Base-by-base conservation (phyloP, 2,888 invertebrate species). In the Dicyrtomina minuta region DNA sequence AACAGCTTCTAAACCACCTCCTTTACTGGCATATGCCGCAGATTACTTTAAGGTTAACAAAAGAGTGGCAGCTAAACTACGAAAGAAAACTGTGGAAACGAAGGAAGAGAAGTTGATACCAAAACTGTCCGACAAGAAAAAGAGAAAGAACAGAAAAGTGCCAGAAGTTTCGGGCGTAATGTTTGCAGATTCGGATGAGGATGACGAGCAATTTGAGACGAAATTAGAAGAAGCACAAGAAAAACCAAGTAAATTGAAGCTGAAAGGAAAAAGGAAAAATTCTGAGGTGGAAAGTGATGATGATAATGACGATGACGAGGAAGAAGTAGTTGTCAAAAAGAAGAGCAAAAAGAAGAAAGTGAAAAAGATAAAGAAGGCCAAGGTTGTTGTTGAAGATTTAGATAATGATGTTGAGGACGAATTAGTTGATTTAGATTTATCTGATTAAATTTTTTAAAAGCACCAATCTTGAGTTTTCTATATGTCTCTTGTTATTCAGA, bases 361-460 rank as follows among this genome's bases (percentile, higher is more conserved):
- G 20, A 56, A 64, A 56, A 71, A 69, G 58, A 74, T 70, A 27
- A 73, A 68, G 65, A 60, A 68, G 66, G n/a, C 39, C 6, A 67
- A 72, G 46, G 46, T 24, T 44, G 17, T 26, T 27, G 15, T 26
- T n/a, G 60, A 17, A 20, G 39, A 65, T n/a, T 43, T 46, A 17
- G 69, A 27, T 49, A 59, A 68, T 39, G 75, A 77, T 39, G 67
- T 70, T 12, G 68, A 73, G 24, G 78, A 78, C 55, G 68, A 78
- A 67, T 33, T 78, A 2, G 73, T 77, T 8, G 78, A 78, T 55
- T 78, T 75, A 66, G 77, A 76, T 59, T 61, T 77, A 12, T 78
- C 78, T 2, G 78, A 78, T 64, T 78, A 72, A 43, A 12, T 4
- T 26, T 15, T 13, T 12, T 24, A 22, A 43, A 10, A n/a, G 26